Base-by-base conservation (phyloP, 2,888 invertebrate species). In the Cremastinae sp. region DNA sequence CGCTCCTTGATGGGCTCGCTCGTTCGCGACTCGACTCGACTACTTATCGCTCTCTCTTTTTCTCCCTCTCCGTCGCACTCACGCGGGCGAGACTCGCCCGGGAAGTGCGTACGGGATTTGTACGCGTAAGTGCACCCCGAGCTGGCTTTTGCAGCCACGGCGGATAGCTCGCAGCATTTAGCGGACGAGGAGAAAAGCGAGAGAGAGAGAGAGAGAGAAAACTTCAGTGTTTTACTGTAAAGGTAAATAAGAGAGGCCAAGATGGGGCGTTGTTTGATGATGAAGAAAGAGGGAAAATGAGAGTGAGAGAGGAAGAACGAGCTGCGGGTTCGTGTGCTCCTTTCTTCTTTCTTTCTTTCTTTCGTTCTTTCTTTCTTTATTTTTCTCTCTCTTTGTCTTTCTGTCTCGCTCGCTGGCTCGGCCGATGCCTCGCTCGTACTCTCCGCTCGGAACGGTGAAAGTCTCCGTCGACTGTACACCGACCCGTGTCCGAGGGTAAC, bases 281-380 rank as follows among this genome's bases (percentile, higher is more conserved):
- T 14, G 43, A 78, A 61, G 74, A 74, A 80, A 80, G 79, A 80
- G 80, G 79, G 38, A 53, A 22, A 36, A 18, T 12, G 10, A 14
- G 18, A 43, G 65, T 16, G 51, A 28, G 58, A 76, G 79, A 47
- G 74, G 61, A 68, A 38, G 58, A 49, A 64, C 20, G 56, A 38
- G 58, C 78, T 79, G 47, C 79, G 80, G 78, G 78, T 79, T 81
- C 78, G 78, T 54, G 79, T 75, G 79, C 74, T 81, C 78, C 79
- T 80, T 80, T 77, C 75, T 78, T 79, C 80, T 80, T 47, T 68
- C 41, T 61, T 38, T 41, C 49, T 12, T 14, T 68, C 51, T 38
- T 16, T 34, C 34, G 49, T 43, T 16, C 59, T 61, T 38, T 8
- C 10, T 41, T 36, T 12, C 69, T 14, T 45, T 45, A 43, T 65